Evolutionary conservation across 2,888 invertebrate genomes (phyloP).

Genomic region (Apeira syringaria): DNA sequence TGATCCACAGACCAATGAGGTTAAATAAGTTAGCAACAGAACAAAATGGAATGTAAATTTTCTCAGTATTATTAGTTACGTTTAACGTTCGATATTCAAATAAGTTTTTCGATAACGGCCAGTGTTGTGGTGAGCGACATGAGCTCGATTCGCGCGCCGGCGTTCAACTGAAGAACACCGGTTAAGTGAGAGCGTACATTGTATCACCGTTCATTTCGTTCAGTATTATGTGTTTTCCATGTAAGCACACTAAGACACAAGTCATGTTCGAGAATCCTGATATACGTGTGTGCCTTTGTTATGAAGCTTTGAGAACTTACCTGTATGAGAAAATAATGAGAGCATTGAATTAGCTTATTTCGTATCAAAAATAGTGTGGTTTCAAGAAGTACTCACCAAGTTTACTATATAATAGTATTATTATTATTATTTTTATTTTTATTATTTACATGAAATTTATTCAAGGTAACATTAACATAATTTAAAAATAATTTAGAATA

Average conservation of each 20-base stretch:
- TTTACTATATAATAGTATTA: too few relatives aligned
- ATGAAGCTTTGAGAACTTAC: too few relatives aligned
- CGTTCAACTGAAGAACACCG: slow-evolving; percentile 61
- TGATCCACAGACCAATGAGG: slow-evolving; percentile 17
- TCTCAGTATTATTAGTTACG: slow-evolving; percentile 26
- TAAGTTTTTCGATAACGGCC: slow-evolving; percentile 50
- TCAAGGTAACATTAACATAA: too few relatives aligned
- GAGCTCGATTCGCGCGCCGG: slow-evolving; percentile 54
- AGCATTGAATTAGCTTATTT: too few relatives aligned
- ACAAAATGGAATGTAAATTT: slow-evolving; percentile 36
- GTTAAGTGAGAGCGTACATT: slow-evolving; percentile 64
- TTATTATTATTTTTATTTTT: too few relatives aligned
- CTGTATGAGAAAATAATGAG: too few relatives aligned
- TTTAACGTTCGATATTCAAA: slow-evolving; percentile 25
- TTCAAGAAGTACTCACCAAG: too few relatives aligned
- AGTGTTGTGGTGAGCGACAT: slow-evolving; percentile 48
- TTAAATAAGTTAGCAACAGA: slow-evolving; percentile 11
- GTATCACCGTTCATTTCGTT: slow-evolving; percentile 49
- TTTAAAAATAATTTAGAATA: too few relatives aligned
- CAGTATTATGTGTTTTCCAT: slow-evolving; percentile 49
- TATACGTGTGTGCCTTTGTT: slow-evolving; percentile 6
- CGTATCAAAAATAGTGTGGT: too few relatives aligned
- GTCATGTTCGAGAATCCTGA: slow-evolving; percentile 23
- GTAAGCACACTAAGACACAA: slow-evolving; percentile 36
- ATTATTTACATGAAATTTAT: too few relatives aligned